Base-by-base conservation (phyloP, 1,140 invertebrate genomes). In the Bombus haemorrhoidalis region DNA sequence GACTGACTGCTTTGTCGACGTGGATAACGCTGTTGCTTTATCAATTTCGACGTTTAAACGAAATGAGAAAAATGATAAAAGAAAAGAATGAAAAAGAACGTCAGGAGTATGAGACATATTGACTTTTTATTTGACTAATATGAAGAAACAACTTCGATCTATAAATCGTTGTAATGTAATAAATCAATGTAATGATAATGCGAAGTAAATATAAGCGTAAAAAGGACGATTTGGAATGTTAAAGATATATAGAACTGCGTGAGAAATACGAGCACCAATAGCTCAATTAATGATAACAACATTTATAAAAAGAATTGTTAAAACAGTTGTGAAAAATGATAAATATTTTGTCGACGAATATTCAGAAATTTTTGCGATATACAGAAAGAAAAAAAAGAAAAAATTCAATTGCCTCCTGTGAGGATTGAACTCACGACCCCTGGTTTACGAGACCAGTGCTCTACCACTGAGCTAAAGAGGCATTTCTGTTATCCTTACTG, bases 401-500 rank as follows among this genome's bases (percentile, higher is more conserved):
- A 87, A 87, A 81, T 75, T 62, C 66, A n/a, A 64, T 3, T 96
- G 96, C 95, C 95, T 96, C 95, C 96, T 96, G 95, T 96, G 96
- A 97, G 96, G 96, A 96, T 97, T 96, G 96, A 97, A 97, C 97
- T 97, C 96, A 96, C 96, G 96, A 97, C 96, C 96, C 96, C 96
- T 97, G 96, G 96, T 97, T 97, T 97, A 97, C 96, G 96, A 97
- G 96, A 97, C 96, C 96, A 97, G 96, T 97, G 96, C 96, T 97
- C 96, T 97, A 95, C 96, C 97, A 96, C 96, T 97, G 96, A 97
- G 96, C 96, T 97, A 97, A 96, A 96, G 96, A 96, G 96, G 96
- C 96, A 41, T 62, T 72, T 69, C 81, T 80, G 71, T 28, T n/a
- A 25, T 57, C 22, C 37, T 18, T 57, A 79, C 0, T 78, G 15